phyloP scores from a whole-genome alignment of 2,888 invertebrate genomes.

The Alentia gelatinosa region DNA sequence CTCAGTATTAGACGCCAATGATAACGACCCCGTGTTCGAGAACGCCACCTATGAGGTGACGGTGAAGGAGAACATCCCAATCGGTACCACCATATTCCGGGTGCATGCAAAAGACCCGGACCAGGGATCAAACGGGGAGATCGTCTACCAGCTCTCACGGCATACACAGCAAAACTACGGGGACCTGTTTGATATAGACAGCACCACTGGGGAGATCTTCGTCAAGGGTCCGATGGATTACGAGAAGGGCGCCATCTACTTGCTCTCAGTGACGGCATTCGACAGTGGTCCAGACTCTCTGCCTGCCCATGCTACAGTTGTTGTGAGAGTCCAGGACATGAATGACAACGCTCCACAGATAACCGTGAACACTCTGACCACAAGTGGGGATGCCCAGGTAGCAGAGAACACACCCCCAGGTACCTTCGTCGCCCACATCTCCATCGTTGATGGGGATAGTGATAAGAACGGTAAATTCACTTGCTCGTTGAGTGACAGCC shows the following conservation, averaged over 20 bases:
- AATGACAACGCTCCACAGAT: constrained; percentile 93
- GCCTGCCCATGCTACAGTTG: constrained; percentile 87
- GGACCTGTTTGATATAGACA: constrained; percentile 57
- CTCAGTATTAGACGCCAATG: constrained; percentile 63
- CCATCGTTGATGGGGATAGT: constrained; percentile 62
- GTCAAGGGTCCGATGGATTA: constrained; percentile 59
- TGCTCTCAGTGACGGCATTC: constrained; percentile 58
- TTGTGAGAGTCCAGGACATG: constrained; percentile 84
- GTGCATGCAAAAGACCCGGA: constrained; percentile 69
- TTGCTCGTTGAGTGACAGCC: constrained; percentile 69
- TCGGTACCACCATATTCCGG: constrained; percentile 56
- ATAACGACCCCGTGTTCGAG: constrained; percentile 63
- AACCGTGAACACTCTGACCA: constrained; percentile 91
- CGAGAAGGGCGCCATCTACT: constrained; percentile 57
- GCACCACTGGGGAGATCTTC: constrained; percentile 56
- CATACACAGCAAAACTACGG: constrained; percentile 56
- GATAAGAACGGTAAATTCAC: constrained; percentile 58
- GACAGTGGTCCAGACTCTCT: constrained; percentile 83
- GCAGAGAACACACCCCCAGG: constrained; percentile 65
- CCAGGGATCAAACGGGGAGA: constrained; percentile 64
- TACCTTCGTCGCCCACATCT: constrained; percentile 63
- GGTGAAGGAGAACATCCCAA: constrained; percentile 53
- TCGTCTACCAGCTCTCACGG: constrained; percentile 63
- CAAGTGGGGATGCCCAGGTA: constrained; percentile 84
- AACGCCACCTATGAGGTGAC: constrained; percentile 55